Evolutionary conservation across 2,888 invertebrate genomes (phyloP), one percentile per base, ranked within the genome.

Genomic region (Stenodema calcarata): DNA sequence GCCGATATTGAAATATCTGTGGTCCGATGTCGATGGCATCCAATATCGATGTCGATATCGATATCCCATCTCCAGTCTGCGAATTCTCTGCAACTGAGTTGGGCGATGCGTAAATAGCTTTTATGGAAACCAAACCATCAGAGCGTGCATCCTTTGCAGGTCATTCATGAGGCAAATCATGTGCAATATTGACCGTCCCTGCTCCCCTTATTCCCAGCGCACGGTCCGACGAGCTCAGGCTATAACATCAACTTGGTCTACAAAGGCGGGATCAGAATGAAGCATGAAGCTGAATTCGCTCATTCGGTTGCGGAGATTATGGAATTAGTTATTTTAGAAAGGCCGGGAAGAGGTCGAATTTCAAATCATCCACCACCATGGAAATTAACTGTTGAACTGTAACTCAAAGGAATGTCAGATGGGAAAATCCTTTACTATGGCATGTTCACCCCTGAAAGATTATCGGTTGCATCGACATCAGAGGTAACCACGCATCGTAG

Each of bases 151-250:
- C 78, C 44, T 78, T 78, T 78, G 62, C 78, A 44, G 78, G 41
- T 78, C 78, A 44, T 41, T 44, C 44, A 78, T 78, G 78, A 78
- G 78, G 78, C 78, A 78, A 78, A 78, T 78, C 78, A 78, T 78
- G 78, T 78, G 78, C 78, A 78, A 78, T 78, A 78, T 78, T 44
- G 78, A 78, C 78, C 78, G 44, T 78, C 78, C 78, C 62, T 50
- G 62, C 23, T 23, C 18, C 23, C 9, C 62, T 7, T 62, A 23
- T 23, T 62, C 23, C 50, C 50, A 14, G 50, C 28, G 35, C 44
- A 41, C 78, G 78, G 30, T 42, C 78, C 42, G 23, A 18, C 23
- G 44, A 78, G 78, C 78, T 78, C 44, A 44, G 78, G 78, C 78
- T 78, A 41, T 42, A 78, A 44, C 78, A 44, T 44, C 78, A 78